Percentiles rank a stretch among this genome's conserved stretches.
phyloP scores from a whole-genome alignment of 2,888 invertebrate species.

The Pyrocoelia pectoralis region DNA sequence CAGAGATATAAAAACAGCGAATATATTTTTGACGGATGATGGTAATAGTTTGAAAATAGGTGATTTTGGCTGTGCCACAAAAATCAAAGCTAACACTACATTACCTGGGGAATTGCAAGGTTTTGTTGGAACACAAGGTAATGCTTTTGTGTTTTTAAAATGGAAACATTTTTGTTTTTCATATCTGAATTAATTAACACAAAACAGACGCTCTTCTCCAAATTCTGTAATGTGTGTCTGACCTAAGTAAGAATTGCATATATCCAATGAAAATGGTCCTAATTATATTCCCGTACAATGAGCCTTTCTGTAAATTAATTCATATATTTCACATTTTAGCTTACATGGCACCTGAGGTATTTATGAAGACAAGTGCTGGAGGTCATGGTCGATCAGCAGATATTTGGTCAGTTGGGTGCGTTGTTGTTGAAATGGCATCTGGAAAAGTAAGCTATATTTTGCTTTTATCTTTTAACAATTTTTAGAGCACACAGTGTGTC shows the following conservation, averaged over 20 bases:
- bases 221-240: no score
- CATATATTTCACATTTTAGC: no score
- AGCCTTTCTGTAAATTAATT: background rate
- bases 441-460: constrained; percentile 72
- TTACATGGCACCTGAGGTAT: constrained; percentile 97
- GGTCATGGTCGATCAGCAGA: constrained; percentile 95
- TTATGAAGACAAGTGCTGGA: constrained; percentile 76
- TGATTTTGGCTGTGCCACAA: constrained; percentile 94
- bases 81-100: constrained; percentile 87
- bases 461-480: no score
- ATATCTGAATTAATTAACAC: no score
- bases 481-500: no score
- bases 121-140: constrained; percentile 93
- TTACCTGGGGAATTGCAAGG: constrained; percentile 88
- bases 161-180: no score
- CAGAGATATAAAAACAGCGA: constrained; percentile 90
- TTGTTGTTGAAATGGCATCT: constrained; percentile 94
- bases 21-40: constrained; percentile 91
- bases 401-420: constrained; percentile 96
- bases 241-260: no score
- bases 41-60: constrained; percentile 90
- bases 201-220: no score
- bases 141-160: constrained; percentile 26
- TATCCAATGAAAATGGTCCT: no score
- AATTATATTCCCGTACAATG: no score